A percentile compares a stretch with the other conserved stretches of the same genome.
Evolutionary conservation across 2,797 vertebrate genomes (phyloP).

Genomic region (Catharus ustulatus): DNA sequence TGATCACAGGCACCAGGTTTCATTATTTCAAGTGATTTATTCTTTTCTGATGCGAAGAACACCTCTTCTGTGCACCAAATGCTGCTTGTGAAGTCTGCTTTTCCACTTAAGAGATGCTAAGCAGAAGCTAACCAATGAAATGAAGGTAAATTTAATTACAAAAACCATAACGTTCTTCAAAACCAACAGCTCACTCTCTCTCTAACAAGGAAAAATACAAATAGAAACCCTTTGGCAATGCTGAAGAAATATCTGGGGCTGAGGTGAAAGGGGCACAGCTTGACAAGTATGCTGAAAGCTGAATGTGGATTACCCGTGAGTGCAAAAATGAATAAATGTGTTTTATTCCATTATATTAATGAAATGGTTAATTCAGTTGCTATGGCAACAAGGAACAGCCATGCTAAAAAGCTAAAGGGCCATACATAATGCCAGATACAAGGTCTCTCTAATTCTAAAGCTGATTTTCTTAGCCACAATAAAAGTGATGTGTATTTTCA

Average conservation of each 20-base stretch:
- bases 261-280: slow-evolving; percentile 51
- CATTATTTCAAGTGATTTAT: slow-evolving; percentile 55
- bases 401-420: slow-evolving; percentile 83
- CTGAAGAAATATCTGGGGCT: slow-evolving; percentile 55
- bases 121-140: slow-evolving; percentile 66
- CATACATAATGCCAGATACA: slow-evolving; percentile 82
- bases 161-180: slow-evolving; percentile 51
- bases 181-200: background rate
- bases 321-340: slow-evolving; percentile 64
- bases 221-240: slow-evolving; percentile 41
- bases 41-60: slow-evolving; percentile 55
- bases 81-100: slow-evolving; percentile 63
- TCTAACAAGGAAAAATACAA: slow-evolving; percentile 22
- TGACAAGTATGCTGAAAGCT: slow-evolving; percentile 57
- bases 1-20: slow-evolving; percentile 19
- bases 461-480: slow-evolving; percentile 81
- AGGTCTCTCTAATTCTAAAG: slow-evolving; percentile 83
- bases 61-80: slow-evolving; percentile 6
- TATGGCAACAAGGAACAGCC: slow-evolving; percentile 85
- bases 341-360: slow-evolving; percentile 77
- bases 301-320: slow-evolving; percentile 45
- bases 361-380: slow-evolving; percentile 88
- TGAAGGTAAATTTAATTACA: slow-evolving; percentile 70
- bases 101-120: slow-evolving; percentile 57
- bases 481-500: slow-evolving; percentile 78